phyloP scores from a whole-genome alignment of 1,140 invertebrate genomes.

The Megalopta genalis region DNA sequence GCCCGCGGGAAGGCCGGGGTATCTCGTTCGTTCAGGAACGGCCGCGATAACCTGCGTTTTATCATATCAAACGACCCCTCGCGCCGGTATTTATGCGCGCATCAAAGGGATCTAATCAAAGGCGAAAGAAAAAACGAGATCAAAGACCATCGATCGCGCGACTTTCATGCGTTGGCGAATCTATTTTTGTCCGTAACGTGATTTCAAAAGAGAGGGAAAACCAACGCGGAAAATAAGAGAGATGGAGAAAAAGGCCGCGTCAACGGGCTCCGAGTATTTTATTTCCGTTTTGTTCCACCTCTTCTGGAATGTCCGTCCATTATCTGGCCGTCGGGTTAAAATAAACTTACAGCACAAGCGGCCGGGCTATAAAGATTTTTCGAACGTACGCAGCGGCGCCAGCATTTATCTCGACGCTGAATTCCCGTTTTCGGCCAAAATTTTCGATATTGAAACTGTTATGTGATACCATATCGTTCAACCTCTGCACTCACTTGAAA shows the following conservation, averaged over 20 bases:
- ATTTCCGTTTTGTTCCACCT: no score
- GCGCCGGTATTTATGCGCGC: constrained; percentile 22
- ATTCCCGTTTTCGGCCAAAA: no score
- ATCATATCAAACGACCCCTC: constrained; percentile 32
- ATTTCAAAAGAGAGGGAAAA: not conserved
- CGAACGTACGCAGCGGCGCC: no score
- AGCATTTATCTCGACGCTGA: no score
- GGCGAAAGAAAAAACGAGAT: constrained; percentile 36
- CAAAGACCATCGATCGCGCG: constrained; percentile 27
- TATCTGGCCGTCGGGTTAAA: no score
- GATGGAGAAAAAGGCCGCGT: not conserved
- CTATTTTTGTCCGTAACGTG: constrained; percentile 12
- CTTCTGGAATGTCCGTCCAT: no score
- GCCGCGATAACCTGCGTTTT: constrained; percentile 18
- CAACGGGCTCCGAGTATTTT: no score
- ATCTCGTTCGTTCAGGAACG: not conserved
- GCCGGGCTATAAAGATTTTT: no score
- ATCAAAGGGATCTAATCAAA: constrained; percentile 46
- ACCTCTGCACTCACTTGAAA: no score
- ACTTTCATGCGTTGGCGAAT: constrained; percentile 4
- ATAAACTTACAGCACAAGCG: no score
- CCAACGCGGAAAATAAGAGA: not conserved
- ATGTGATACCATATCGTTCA: no score
- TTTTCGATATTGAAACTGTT: no score
- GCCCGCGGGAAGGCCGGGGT: not conserved